A percentile compares a stretch with the other conserved stretches of the same genome.
Conservation (phyloP, 2,113 vertebrate species). For the Gadus chalcogrammus region DNA sequence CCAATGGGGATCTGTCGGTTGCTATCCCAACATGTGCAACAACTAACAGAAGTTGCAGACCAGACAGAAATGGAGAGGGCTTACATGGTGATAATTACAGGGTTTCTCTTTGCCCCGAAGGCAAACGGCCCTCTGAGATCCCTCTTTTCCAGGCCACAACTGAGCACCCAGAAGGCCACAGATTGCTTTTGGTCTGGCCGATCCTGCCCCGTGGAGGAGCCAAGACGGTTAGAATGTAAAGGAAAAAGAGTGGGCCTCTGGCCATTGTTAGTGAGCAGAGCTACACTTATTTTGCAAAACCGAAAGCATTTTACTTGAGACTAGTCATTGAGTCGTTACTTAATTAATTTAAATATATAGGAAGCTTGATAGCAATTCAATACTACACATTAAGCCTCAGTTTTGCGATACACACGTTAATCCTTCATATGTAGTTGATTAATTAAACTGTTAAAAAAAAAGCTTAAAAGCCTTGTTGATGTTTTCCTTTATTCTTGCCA, state of each 20-base stretch:
- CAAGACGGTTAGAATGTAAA: constrained; percentile 18
- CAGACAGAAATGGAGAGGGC: constrained; percentile 40
- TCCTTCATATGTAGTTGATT: too few relatives aligned
- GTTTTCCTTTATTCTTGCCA: background rate
- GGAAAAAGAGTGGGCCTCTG: constrained; percentile 28
- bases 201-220: constrained; percentile 33
- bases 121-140: constrained; percentile 35
- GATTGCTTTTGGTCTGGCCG: constrained; percentile 36
- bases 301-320: too few relatives aligned
- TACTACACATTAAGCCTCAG: too few relatives aligned
- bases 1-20: constrained; percentile 26
- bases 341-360: too few relatives aligned
- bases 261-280: constrained; percentile 37
- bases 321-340: too few relatives aligned
- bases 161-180: constrained; percentile 36
- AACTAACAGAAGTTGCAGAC: constrained; percentile 41
- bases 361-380: too few relatives aligned
- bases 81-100: constrained; percentile 48
- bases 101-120: constrained; percentile 34
- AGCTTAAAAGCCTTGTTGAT: background rate
- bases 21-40: constrained; percentile 37
- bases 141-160: constrained; percentile 43
- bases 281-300: too few relatives aligned
- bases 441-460: background rate
- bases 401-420: too few relatives aligned